Base-by-base conservation (phyloP, 2,888 invertebrate genomes). In the Sarcophaga subvicina region DNA sequence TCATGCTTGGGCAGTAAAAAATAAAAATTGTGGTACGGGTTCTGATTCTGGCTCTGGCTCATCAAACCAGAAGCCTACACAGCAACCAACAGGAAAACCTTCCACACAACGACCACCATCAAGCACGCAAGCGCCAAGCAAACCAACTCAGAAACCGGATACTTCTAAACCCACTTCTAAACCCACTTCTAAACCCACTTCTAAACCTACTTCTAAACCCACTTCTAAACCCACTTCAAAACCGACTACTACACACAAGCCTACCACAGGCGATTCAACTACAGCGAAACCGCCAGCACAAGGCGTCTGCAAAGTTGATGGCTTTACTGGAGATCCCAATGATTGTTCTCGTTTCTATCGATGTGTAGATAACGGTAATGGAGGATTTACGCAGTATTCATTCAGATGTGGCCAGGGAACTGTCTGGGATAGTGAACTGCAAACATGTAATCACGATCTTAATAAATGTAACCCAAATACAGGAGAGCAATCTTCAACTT, bases 341-440 rank as follows among this genome's bases (percentile, higher is more conserved):
- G 94, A 95, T 83, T 96, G 96, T 89, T 94, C 94, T 47, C 95
- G 95, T 90, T 96, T 96, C 91, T 96, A 96, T 90, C 94, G 96
- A 63, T 96, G 96, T 90, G 96, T 96, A 0, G 93, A 94, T 84
- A 94, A 95, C 90, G 95, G 95, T 62, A 95, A 95, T 83, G 95
- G 95, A 20, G 94, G 94, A 22, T 95, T 93, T 76, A 94, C 93
- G 3, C 95, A 95, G 91, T 95, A 95, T 89, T 95, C 96, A 20
- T 96, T 95, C 89, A 93, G 93, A 59, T 96, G 96, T 90, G 96
- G 95, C 0, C 94, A 95, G 71, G 96, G 96, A 25, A 95, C 95
- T 1, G 94, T 95, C 12, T 95, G 95, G 95, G 95, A 95, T 90
- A 93, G 94, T 77, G 90, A 92, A 14, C 71, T 92, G 3, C 91